Evolutionary conservation across 1,140 invertebrate genomes (phyloP), one percentile per base, ranked within the genome.

Genomic region (Anoplolepis gracilipes): DNA sequence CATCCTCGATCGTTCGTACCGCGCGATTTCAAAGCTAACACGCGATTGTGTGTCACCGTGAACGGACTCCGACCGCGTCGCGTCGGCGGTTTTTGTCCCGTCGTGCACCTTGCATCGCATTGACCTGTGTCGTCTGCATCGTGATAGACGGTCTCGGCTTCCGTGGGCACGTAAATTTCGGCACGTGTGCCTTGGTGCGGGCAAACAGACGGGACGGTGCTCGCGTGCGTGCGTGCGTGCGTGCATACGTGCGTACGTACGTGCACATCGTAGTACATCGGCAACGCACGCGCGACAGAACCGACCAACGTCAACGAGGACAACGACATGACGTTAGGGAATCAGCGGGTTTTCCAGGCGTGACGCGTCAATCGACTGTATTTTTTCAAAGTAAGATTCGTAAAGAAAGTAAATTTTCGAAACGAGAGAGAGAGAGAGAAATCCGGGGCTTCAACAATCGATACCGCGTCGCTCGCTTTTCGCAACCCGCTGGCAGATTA

Each of bases 271-370:
- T 28, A 13, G 33, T 11, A 30, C 49, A 10, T 55, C 19, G 49
- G 42, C 46, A 65, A 81, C 78, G 75, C 75, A 78, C 33, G 75
- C 61, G 76, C 42, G 59, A 78, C 59, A 19, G 10, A 4, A 75
- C 22, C 55, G 73, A 72, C 28, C 36, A 36, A 76, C 62, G 46
- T 3, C 62, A 22, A 36, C 33, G 64, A 57, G 49, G 33, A 11
- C 33, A 19, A 33, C n/a, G 49, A 30, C 8, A 36, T 42, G 30
- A 39, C 11, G 8, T 65, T 19, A 36, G 22, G 10, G 19, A 33
- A 55, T 70, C 64, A 65, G 2, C 25, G 25, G 25, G 57, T 81
- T 81, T 81, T 61, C 30, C 13, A 22, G 7, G 10, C 22, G 5
- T 16, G 7, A 62, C 33, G 42, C 19, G n/a, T 22, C 13, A 10